These are phyloP conservation scores for Tipula unca DNA, from an alignment of 2,888 invertebrate genomes.

Conservation along the genomic window DNA sequence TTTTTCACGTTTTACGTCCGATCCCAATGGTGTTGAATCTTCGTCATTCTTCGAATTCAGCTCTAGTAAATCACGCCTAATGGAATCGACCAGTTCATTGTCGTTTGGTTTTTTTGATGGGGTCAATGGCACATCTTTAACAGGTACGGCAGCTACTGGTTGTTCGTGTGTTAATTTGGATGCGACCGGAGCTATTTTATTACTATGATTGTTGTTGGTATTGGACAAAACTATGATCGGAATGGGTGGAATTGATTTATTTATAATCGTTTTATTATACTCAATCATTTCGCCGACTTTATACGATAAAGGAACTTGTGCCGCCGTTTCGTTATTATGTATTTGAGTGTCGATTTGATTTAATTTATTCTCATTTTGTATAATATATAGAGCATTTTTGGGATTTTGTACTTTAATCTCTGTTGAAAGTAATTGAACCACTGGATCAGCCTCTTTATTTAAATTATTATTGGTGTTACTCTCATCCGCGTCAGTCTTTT, in stretches of 20 bases:
- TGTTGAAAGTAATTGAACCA: constrained; percentile 26
- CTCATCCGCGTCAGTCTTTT: constrained; percentile 38
- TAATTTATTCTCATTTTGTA: constrained; percentile 20
- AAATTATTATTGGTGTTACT: constrained; percentile 28
- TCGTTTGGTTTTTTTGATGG: neutral
- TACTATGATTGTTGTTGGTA: neutral
- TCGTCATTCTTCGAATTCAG: constrained; percentile 26
- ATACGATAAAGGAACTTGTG: constrained; percentile 33
- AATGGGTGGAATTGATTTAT: constrained; percentile 32
- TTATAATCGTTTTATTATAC: constrained; percentile 23
- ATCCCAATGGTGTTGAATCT: neutral
- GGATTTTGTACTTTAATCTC: constrained; percentile 30
- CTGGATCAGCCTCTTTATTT: constrained; percentile 19
- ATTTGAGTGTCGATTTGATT: constrained; percentile 15
- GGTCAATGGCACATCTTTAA: neutral
- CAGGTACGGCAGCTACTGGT: neutral
- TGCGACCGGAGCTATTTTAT: neutral
- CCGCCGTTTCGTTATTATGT: neutral
- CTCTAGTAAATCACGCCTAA: constrained; percentile 36
- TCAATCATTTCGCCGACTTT: constrained; percentile 33
- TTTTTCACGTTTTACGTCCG: constrained; percentile 26
- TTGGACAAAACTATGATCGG: constrained; percentile 32
- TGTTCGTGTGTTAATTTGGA: neutral
- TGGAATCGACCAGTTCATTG: constrained; percentile 33
- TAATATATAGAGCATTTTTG: constrained; percentile 23